Conservation (phyloP, 1,140 invertebrate genomes). For the Lepidurus packardi region DNA sequence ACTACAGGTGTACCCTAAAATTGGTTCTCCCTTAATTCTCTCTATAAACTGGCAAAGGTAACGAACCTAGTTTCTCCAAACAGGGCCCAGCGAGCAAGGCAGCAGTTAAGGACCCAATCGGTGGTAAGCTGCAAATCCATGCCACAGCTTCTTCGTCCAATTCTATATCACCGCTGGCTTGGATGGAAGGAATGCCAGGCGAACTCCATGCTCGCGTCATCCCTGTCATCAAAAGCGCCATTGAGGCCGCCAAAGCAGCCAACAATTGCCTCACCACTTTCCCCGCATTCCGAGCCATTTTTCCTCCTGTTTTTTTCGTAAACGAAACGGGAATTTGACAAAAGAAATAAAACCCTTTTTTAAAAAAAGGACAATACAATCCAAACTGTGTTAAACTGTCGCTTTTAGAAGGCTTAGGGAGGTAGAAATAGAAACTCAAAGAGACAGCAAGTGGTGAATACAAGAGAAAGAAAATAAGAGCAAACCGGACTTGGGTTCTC, state of each 20-base stretch:
- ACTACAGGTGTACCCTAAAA: too few species aligned
- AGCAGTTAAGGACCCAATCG: constrained; percentile 1
- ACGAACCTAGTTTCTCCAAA: neutral
- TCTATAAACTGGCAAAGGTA: neutral
- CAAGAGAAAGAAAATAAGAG: too few species aligned
- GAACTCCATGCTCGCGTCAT: constrained; percentile 33
- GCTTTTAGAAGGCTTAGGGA: too few species aligned
- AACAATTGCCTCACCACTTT: constrained; percentile 24
- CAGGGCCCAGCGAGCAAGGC: neutral
- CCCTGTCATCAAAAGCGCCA: constrained; percentile 34
- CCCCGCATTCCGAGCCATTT: constrained; percentile 1
- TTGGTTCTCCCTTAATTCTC: too few species aligned
- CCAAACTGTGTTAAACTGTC: neutral
- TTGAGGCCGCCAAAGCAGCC: constrained; percentile 32
- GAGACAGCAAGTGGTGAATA: too few species aligned
- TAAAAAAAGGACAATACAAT: neutral
- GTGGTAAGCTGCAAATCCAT: constrained; percentile 1
- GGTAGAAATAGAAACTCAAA: too few species aligned
- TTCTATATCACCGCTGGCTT: constrained; percentile 23
- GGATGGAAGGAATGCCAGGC: constrained; percentile 33
- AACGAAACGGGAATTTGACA: too few species aligned
- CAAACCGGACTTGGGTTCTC: neutral
- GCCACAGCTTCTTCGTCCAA: neutral
- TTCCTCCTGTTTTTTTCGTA: neutral
- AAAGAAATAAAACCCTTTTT: neutral